Conservation (phyloP, 2,888 invertebrate species). For the Notodonta dromedarius region DNA sequence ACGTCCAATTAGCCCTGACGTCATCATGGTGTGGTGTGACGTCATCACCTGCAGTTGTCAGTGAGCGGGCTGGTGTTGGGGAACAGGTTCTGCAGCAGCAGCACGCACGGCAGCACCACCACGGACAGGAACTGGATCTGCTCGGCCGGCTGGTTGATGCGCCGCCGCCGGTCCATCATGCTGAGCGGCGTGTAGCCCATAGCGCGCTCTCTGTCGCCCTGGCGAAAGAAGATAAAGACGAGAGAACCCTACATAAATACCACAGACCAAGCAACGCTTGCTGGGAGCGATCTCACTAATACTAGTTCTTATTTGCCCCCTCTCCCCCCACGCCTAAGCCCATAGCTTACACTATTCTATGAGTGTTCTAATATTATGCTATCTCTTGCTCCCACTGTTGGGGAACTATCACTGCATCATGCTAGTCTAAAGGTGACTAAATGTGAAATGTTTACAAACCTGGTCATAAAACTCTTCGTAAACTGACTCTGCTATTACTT, state of each 20-base stretch:
- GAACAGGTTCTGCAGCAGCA: slow-evolving; percentile 79
- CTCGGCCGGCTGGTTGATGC: slow-evolving; percentile 83
- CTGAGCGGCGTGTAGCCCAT: slow-evolving; percentile 85
- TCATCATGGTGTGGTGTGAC: no score
- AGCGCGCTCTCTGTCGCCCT: slow-evolving; percentile 85
- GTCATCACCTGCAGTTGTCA: slow-evolving; percentile 73
- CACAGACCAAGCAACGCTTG: no score
- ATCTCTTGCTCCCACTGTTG: no score
- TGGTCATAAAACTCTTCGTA: slow-evolving; percentile 83
- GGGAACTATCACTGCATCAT: no score
- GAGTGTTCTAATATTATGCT: no score
- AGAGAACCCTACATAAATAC: background rate
- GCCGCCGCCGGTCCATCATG: slow-evolving; percentile 86
- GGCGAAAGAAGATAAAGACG: slow-evolving; percentile 11
- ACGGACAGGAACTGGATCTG: slow-evolving; percentile 86
- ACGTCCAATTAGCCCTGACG: no score
- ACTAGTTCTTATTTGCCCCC: no score
- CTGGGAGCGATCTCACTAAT: no score
- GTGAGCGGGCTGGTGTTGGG: slow-evolving; percentile 80
- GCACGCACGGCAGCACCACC: slow-evolving; percentile 84
- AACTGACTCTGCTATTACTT: slow-evolving; percentile 78
- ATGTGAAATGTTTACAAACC: slow-evolving; percentile 45
- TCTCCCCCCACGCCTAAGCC: no score
- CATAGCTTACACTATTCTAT: no score
- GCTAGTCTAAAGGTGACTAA: no score